Evolutionary conservation across 1,140 invertebrate species (phyloP), one percentile per base, ranked within the genome.

Genomic region (Pseudomyrmex flavicornis): DNA sequence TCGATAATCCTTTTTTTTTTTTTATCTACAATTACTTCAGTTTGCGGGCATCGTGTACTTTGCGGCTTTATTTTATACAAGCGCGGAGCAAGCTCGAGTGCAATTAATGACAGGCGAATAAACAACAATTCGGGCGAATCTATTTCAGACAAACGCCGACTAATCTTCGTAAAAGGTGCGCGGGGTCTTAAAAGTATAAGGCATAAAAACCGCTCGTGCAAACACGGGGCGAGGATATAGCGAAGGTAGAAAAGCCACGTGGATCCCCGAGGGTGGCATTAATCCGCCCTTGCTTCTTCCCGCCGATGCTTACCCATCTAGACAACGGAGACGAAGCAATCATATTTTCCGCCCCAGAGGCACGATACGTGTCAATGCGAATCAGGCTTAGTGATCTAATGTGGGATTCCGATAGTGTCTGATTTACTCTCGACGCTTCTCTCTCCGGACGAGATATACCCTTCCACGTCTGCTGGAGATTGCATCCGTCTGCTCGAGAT

Each of bases 331-430:
- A 87, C 86, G 90, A 92, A 90, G 93, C 92, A 94, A 94, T 94
- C 93, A 94, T 94, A 94, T 94, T 94, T 94, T 92, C 92, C 89
- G 90, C 92, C 93, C 93, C 92, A 93, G 61, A 94, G 93, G 92
- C 92, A 92, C 91, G 92, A 94, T 94, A 94, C 92, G 90, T 91
- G 93, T 94, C 93, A 93, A 94, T 93, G 90, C 92, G 93, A 94
- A 94, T 94, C 94, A 93, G 91, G 89, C 92, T 93, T 93, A 92
- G 91, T 89, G 93, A 94, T 94, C 93, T 94, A 94, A 94, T 93
- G 90, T 90, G 90, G 35, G 90, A 93, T 93, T 91, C 90, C 91
- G 92, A 93, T 93, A 93, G 89, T 87, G 85, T 91, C 91, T 92
- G 92, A 93, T 94, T 94, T 93, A 92, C 91, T 90, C 77, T 63